Evolutionary conservation across 2,113 vertebrate species (phyloP).

Genomic region (Bettongia penicillata): DNA sequence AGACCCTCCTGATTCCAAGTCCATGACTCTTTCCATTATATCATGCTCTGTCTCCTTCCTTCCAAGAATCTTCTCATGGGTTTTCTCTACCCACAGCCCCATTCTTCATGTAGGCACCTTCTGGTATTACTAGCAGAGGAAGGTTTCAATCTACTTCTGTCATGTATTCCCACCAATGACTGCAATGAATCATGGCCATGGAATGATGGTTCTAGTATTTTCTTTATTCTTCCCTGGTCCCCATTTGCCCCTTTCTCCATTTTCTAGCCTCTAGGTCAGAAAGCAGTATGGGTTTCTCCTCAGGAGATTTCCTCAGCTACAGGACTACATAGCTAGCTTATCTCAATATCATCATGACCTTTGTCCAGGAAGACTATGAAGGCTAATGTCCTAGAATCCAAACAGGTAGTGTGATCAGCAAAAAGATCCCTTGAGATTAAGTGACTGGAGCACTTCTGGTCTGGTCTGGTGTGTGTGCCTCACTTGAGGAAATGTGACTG

Average conservation of each 20-base stretch:
- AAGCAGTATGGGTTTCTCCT: neutral
- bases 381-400: neutral
- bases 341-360: neutral
- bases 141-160: neutral
- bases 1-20: neutral
- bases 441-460: neutral
- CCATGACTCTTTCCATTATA: neutral
- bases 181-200: neutral
- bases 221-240: neutral
- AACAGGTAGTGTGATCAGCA: neutral
- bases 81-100: neutral
- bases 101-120: neutral
- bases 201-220: neutral
- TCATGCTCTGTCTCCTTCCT: neutral
- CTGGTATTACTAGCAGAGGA: neutral
- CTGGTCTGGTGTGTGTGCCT: no score
- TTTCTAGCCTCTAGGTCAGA: neutral
- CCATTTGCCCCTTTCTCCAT: neutral
- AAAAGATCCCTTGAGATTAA: neutral
- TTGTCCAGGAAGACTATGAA: neutral
- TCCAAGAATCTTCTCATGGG: neutral
- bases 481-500: neutral
- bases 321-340: neutral
- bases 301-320: neutral
- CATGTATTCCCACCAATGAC: no score